Evolutionary conservation across 2,797 vertebrate genomes (phyloP).

Genomic region (Cuculus canorus): DNA sequence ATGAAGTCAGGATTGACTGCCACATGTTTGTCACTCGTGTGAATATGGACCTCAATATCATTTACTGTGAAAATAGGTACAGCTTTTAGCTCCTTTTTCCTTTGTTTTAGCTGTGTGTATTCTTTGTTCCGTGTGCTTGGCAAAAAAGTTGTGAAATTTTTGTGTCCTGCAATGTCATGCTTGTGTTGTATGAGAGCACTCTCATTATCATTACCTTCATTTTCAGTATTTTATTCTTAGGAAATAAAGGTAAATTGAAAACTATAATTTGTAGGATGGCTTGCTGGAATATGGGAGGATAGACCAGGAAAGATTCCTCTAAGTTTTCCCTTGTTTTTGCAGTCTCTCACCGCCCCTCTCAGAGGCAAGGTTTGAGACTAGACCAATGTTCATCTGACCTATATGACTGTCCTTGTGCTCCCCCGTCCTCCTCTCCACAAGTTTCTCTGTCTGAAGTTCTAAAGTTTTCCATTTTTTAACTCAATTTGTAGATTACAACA

Average conservation of each 20-base stretch:
- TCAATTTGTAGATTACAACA: slow-evolving; percentile 55
- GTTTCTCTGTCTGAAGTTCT: slow-evolving; percentile 27
- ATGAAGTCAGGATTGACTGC: slow-evolving; percentile 99
- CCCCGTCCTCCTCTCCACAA: neutral
- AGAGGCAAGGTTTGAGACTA: slow-evolving; percentile 9
- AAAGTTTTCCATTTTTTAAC: slow-evolving; percentile 35
- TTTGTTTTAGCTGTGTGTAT: neutral
- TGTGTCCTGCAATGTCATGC: neutral
- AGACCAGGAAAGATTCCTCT: neutral
- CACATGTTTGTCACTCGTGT: slow-evolving; percentile 99
- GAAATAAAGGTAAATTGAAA: neutral
- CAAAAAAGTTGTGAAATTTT: neutral
- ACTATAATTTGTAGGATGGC: neutral
- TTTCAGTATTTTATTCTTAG: neutral
- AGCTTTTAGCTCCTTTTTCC: slow-evolving; percentile 52
- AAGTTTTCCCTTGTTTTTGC: slow-evolving; percentile 4
- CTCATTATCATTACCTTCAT: neutral
- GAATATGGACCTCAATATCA: slow-evolving; percentile 99
- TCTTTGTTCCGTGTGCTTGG: neutral
- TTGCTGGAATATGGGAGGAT: neutral
- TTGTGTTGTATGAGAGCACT: neutral
- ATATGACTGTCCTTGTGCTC: slow-evolving; percentile 22
- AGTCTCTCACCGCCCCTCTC: neutral
- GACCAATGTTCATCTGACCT: slow-evolving; percentile 25
- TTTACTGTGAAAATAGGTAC: slow-evolving; percentile 99